Base-by-base conservation (phyloP, 37 sponge, comb jelly and placozoan species). In the Oopsacas minuta region DNA sequence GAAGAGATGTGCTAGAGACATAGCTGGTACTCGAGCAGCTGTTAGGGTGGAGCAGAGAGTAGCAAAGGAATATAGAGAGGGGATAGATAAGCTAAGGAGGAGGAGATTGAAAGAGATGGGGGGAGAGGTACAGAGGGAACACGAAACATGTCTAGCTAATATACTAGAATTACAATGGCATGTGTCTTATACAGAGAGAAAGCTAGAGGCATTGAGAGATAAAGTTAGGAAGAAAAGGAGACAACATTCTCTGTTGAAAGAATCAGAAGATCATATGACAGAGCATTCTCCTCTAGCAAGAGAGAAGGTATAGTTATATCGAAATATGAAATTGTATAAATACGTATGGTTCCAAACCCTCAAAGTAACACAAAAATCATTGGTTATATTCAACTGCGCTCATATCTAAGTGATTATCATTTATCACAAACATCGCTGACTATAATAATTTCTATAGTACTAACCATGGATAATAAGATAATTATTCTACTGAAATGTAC, bases 111-210 rank as follows among this genome's bases (percentile, higher is more conserved):
- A 3, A n/a, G 75, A 61, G 30, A 61, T 61, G 75, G 75, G 75
- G 75, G 75, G 75, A 61, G 75, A 61, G 75, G 75, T 61, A 34
- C 75, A 61, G 75, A 61, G 75, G 30, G 75, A 61, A 12, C 75
- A 61, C 75, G 75, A 61, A 34, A 12, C 75, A 3, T 61, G 75
- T 61, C 75, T 61, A 5, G 75, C 75, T 61, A 61, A 61, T 12
- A 61, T 61, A 3, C 75, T 61, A 61, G 75, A 61, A 34, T 34
- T 61, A 12, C 75, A 61, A 12, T 61, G 75, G 75, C 75, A 61
- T 34, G 75, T 61, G 75, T 61, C 75, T 3, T 34, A 61, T 34
- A 61, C 75, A 5, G 75, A 61, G 75, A 61, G 75, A 34, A 61
- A 61, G 75, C 75, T 61, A 34, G 30, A 61, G 75, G 7, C 30